These are phyloP conservation scores for Eumeta japonica DNA, from an alignment of 1,140 invertebrate species.

Conservation along the genomic window DNA sequence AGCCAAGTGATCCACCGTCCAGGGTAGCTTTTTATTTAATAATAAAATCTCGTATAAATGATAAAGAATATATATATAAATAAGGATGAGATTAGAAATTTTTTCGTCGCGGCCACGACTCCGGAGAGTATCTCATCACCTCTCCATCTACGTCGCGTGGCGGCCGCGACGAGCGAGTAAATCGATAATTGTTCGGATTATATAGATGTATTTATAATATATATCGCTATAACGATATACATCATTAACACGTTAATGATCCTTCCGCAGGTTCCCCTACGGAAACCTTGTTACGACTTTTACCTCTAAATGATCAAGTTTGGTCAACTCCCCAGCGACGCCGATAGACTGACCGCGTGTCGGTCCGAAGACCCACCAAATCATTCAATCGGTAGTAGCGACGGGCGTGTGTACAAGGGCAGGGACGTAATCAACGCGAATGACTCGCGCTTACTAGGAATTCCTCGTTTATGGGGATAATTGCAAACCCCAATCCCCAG, in stretches of 20 bases:
- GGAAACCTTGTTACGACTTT: slow-evolving; percentile 88
- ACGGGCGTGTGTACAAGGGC: slow-evolving; percentile 88
- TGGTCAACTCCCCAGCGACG: slow-evolving; percentile 64
- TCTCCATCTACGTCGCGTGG: no score
- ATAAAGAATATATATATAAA: no score
- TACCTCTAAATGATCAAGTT: slow-evolving; percentile 79
- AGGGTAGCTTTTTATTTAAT: no score
- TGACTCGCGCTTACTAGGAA: slow-evolving; percentile 85
- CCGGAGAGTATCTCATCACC: no score
- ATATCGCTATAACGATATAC: no score
- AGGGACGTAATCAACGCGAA: slow-evolving; percentile 84
- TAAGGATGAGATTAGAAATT: no score
- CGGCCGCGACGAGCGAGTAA: no score
- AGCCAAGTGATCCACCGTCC: no score
- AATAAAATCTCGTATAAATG: no score
- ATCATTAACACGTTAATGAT: slow-evolving; percentile 68
- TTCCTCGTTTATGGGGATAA: slow-evolving; percentile 84
- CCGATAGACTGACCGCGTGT: slow-evolving; percentile 56
- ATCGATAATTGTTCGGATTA: no score
- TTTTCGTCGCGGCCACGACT: no score
- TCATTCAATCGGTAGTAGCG: slow-evolving; percentile 85
- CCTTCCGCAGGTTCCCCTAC: slow-evolving; percentile 86
- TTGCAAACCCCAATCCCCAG: slow-evolving; percentile 81
- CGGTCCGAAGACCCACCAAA: slow-evolving; percentile 75
- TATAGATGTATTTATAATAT: no score